These are phyloP conservation scores for Festucalex cinctus DNA, from an alignment of 2,113 vertebrate species.

Conservation along the genomic window DNA sequence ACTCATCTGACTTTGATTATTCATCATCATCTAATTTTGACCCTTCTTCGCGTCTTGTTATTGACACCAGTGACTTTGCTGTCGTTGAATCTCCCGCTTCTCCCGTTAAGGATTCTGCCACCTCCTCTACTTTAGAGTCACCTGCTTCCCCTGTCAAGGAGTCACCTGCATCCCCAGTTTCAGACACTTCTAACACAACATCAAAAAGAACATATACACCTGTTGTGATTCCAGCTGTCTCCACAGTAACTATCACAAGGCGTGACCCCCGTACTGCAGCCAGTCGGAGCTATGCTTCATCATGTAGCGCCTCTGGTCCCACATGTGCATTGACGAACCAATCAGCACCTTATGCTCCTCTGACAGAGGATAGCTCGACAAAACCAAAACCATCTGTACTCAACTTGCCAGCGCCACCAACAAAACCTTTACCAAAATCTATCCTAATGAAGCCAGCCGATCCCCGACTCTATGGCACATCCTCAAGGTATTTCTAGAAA, in stretches of 20 bases:
- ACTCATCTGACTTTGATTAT: slow-evolving; percentile 62
- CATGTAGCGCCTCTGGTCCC: slow-evolving; percentile 19
- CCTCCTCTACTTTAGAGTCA: slow-evolving; percentile 65
- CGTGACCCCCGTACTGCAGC: slow-evolving; percentile 83
- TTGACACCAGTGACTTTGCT: slow-evolving; percentile 45
- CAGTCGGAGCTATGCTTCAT: slow-evolving; percentile 20
- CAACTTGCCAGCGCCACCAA: slow-evolving; percentile 32
- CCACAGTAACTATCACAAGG: slow-evolving; percentile 82
- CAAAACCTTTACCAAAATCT: slow-evolving; percentile 78
- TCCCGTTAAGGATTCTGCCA: slow-evolving; percentile 55
- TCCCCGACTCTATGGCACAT: slow-evolving; percentile 72
- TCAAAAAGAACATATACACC: slow-evolving; percentile 55
- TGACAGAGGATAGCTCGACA: slow-evolving; percentile 49
- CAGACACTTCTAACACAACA: slow-evolving; percentile 26
- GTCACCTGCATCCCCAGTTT: slow-evolving; percentile 53
- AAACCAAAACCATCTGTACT: slow-evolving; percentile 12
- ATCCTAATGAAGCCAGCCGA: slow-evolving; percentile 86
- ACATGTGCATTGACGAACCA: slow-evolving; percentile 26
- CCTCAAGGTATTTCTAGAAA: slow-evolving; percentile 71
- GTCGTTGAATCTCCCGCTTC: slow-evolving; percentile 71
- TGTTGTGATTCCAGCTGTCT: slow-evolving; percentile 67
- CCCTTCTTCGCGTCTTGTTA: slow-evolving; percentile 36
- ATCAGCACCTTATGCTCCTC: slow-evolving; percentile 17
- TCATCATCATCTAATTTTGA: slow-evolving; percentile 34
- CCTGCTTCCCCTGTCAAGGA: slow-evolving; percentile 64